Evolutionary conservation across 2,888 invertebrate species (phyloP).

Genomic region (Hemicrepidius hirtus): DNA sequence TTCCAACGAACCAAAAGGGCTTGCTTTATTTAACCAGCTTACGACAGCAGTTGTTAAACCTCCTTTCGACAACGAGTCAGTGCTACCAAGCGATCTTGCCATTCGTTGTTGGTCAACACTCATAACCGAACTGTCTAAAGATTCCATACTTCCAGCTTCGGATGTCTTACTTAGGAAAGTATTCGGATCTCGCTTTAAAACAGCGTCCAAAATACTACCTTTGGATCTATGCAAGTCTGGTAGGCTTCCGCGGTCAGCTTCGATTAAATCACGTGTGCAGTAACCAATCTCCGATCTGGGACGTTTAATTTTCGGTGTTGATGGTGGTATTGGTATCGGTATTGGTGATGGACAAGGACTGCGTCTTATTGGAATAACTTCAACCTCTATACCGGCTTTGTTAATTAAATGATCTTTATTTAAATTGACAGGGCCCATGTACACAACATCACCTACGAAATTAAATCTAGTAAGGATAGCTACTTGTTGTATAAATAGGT

Average conservation of each 20-base stretch:
- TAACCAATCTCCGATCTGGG: slow-evolving; percentile 68
- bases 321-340: slow-evolving; percentile 66
- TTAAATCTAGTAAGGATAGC: slow-evolving; percentile 42
- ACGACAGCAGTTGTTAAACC: slow-evolving; percentile 68
- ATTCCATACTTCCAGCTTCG: slow-evolving; percentile 63
- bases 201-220: slow-evolving; percentile 64
- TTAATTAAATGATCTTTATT: slow-evolving; percentile 76
- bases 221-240: slow-evolving; percentile 66
- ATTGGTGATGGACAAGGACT: slow-evolving; percentile 70
- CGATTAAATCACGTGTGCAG: slow-evolving; percentile 60
- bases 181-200: slow-evolving; percentile 66
- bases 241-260: slow-evolving; percentile 67
- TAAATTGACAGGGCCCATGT: slow-evolving; percentile 72
- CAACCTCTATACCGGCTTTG: slow-evolving; percentile 73
- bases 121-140: slow-evolving; percentile 60
- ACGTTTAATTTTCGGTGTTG: slow-evolving; percentile 61
- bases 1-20: slow-evolving; percentile 65
- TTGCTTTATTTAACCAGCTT: slow-evolving; percentile 68
- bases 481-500: slow-evolving; percentile 51
- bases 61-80: slow-evolving; percentile 66
- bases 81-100: slow-evolving; percentile 63
- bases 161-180: slow-evolving; percentile 62
- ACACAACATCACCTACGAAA: slow-evolving; percentile 70
- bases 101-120: slow-evolving; percentile 57
- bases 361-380: slow-evolving; percentile 71